Conservation (phyloP, 2,797 vertebrate species). For the Cyclopterus lumpus region DNA sequence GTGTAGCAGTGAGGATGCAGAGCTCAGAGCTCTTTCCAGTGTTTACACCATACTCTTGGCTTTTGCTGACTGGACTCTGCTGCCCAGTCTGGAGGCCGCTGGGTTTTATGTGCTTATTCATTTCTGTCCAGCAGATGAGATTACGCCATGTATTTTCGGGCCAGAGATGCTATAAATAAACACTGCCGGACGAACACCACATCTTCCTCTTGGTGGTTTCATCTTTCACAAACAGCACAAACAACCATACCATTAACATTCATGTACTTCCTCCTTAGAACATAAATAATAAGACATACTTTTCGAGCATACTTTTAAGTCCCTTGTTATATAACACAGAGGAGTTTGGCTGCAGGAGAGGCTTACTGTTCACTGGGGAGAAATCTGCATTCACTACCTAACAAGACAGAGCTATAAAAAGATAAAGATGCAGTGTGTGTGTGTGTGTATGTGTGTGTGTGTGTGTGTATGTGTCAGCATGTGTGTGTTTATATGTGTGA, state of each 20-base stretch:
- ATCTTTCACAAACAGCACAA: background rate
- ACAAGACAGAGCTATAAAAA: slow-evolving; percentile 72
- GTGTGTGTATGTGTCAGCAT: no score
- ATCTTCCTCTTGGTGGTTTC: slow-evolving; percentile 31
- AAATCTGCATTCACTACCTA: slow-evolving; percentile 65
- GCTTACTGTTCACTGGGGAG: slow-evolving; percentile 64
- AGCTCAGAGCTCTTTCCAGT: background rate
- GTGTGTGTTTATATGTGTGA: slow-evolving; percentile 20
- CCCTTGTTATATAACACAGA: slow-evolving; percentile 61
- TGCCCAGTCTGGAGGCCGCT: background rate
- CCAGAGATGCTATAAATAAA: slow-evolving; percentile 27
- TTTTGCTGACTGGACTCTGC: background rate
- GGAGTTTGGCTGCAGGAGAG: slow-evolving; percentile 61
- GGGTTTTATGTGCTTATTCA: slow-evolving; percentile 1
- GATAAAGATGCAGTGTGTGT: slow-evolving; percentile 47
- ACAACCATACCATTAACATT: slow-evolving; percentile 14
- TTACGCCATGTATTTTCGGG: slow-evolving; percentile 15
- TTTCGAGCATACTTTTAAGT: slow-evolving; percentile 46
- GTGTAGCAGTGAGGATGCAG: background rate
- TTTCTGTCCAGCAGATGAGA: slow-evolving; percentile 17
- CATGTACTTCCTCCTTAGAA: slow-evolving; percentile 7
- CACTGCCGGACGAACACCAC: slow-evolving; percentile 3
- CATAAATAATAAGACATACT: slow-evolving; percentile 10
- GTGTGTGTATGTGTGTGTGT: slow-evolving; percentile 22
- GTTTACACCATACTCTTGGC: background rate